Conservation (phyloP, 2,888 invertebrate species). For the Labia minor region DNA sequence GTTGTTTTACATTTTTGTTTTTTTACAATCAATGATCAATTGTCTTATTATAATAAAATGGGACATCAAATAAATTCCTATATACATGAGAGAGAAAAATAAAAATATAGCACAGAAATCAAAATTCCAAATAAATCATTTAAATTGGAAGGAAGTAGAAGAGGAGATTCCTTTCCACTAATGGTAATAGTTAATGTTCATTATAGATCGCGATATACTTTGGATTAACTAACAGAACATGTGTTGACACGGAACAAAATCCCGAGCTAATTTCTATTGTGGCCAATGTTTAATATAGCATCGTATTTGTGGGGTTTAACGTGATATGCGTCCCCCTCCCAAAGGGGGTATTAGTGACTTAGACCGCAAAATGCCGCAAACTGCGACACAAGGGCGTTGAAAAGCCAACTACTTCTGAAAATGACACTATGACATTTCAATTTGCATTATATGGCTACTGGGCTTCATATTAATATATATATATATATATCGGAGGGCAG, state of each 20-base stretch:
- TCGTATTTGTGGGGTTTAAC: conserved; percentile 3
- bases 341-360: conserved; percentile 23
- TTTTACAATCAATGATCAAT: too few species aligned
- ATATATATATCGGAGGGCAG: neutral
- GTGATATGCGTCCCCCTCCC: neutral
- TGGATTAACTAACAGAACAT: neutral
- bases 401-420: conserved; percentile 23
- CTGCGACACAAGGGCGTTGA: neutral
- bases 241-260: neutral
- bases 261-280: conserved; percentile 24
- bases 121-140: too few species aligned
- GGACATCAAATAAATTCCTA: too few species aligned
- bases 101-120: too few species aligned
- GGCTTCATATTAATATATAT: neutral
- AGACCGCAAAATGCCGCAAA: conserved; percentile 24
- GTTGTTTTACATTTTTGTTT: too few species aligned
- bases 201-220: neutral
- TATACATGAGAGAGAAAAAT: too few species aligned
- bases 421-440: conserved; percentile 28
- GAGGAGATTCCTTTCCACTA: too few species aligned
- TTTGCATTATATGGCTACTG: conserved; percentile 22
- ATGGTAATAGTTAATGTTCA: too few species aligned
- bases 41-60: too few species aligned
- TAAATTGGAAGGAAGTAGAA: too few species aligned
- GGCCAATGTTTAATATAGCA: conserved; percentile 24